Conservation (phyloP, 2,888 invertebrate genomes). For the Epirrita christyi region DNA sequence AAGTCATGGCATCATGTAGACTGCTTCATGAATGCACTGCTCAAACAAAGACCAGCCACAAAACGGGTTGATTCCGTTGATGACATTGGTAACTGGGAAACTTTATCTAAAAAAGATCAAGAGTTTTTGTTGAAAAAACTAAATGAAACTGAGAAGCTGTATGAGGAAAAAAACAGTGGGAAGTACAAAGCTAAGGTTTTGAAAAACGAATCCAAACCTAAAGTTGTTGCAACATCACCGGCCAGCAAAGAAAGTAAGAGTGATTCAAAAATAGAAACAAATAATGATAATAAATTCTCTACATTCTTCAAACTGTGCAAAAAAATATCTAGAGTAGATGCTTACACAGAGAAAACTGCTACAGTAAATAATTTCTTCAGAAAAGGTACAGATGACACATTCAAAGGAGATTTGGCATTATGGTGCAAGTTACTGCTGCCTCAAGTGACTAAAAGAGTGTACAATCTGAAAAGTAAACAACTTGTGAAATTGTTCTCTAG, state of each 20-base stretch:
- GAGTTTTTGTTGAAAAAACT: constrained; percentile 86
- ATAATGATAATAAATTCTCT: constrained; percentile 89
- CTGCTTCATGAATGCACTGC: constrained; percentile 92
- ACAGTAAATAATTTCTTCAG: constrained; percentile 88
- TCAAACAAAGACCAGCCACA: constrained; percentile 91
- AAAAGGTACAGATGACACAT: constrained; percentile 85
- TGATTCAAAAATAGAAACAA: constrained; percentile 37
- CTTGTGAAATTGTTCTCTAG: constrained; percentile 94
- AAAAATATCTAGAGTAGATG: constrained; percentile 89
- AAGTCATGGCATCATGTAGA: constrained; percentile 93
- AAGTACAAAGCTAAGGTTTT: constrained; percentile 73
- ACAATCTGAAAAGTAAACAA: constrained; percentile 97
- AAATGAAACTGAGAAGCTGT: constrained; percentile 84
- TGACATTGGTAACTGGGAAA: constrained; percentile 92
- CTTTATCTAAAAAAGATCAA: constrained; percentile 87
- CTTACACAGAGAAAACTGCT: constrained; percentile 93
- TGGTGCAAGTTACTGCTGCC: constrained; percentile 95
- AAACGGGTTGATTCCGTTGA: constrained; percentile 91
- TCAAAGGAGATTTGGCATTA: constrained; percentile 90
- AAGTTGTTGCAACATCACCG: constrained; percentile 25
- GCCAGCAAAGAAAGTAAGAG: constrained; percentile 34
- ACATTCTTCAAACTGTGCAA: constrained; percentile 92
- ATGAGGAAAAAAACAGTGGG: constrained; percentile 78
- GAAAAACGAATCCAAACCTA: constrained; percentile 59
- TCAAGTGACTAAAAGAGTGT: constrained; percentile 92